phyloP scores from a whole-genome alignment of 2,113 vertebrate species.

The Erythrocebus patas region DNA sequence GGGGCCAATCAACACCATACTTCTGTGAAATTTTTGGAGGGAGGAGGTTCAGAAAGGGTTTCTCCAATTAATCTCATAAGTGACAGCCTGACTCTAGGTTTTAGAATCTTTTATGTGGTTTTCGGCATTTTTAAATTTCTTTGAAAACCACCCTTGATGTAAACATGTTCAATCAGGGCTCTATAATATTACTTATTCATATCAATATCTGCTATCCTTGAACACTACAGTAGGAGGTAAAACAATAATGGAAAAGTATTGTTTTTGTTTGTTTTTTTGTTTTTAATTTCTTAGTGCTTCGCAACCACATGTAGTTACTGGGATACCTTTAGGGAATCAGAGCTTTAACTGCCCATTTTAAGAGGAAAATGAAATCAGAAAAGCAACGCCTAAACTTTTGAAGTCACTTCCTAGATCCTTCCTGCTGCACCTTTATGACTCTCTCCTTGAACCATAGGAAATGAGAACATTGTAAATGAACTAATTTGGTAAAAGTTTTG shows the following conservation, averaged over 20 bases:
- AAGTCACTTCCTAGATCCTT: background rate
- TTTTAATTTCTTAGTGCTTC: background rate
- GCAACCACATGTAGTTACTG: background rate
- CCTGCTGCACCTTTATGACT: background rate
- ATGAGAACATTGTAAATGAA: background rate
- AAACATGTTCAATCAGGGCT: background rate
- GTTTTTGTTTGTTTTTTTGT: background rate
- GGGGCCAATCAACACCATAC: background rate
- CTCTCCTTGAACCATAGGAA: slow-evolving; percentile 7
- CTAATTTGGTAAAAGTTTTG: background rate
- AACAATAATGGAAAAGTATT: background rate
- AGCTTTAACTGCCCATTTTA: background rate
- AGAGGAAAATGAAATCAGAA: background rate
- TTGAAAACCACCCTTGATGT: background rate
- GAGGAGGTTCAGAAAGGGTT: background rate
- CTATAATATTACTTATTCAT: background rate
- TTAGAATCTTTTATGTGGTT: background rate
- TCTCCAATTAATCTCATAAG: background rate
- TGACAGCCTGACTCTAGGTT: background rate
- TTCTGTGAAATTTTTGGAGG: background rate
- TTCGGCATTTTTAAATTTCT: background rate
- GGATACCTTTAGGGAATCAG: background rate
- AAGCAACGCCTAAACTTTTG: background rate
- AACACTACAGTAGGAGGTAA: background rate
- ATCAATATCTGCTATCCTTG: background rate